Evolutionary conservation across 2,888 invertebrate species (phyloP), one percentile per base, ranked within the genome.

Genomic region (Conchocele bisecta): DNA sequence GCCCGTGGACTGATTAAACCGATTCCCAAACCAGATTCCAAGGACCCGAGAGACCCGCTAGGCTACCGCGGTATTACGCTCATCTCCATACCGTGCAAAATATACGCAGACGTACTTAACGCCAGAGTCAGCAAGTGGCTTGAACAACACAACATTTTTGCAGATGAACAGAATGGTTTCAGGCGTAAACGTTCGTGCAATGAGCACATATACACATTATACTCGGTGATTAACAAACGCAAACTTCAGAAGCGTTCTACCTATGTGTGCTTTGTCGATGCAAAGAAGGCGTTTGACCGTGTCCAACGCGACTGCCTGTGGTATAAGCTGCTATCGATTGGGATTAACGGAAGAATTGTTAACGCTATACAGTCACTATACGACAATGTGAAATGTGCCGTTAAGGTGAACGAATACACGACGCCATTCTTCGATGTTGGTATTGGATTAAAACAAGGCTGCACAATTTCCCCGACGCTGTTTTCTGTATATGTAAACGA

Each of bases 201-300:
- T 17, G 42, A 42, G n/a, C 42, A 42, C 22, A 42, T 42, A 20
- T 42, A 42, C n/a, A 42, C 42, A 42, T 42, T 42, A 42, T 42
- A 42, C 22, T 20, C 42, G 7, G 42, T 42, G 7, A 42, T 42
- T 9, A 42, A 42, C 22, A 42, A 42, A 15, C 42, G 42, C n/a
- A 42, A 15, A 42, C 42, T 42, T 6, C 17, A 17, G 6, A 15
- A 42, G n/a, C 22, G n/a, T 17, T n/a, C 42, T 6, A 42, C 42
- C 7, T 42, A 42, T 15, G 42, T 22, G 7, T 42, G 42, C n/a
- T 42, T 42, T 42, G 42, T 42, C n/a, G 42, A 15, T 22, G 42
- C 42, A 9, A 42, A 42, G n/a, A 42, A 42, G 42, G 42, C 42
- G 42, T 42, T 42, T 22, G 42, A 42, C 42, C n/a, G 17, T 6